These are phyloP conservation scores for Amniataba percoides DNA, from an alignment of 2,797 vertebrate species.

Conservation along the genomic window DNA sequence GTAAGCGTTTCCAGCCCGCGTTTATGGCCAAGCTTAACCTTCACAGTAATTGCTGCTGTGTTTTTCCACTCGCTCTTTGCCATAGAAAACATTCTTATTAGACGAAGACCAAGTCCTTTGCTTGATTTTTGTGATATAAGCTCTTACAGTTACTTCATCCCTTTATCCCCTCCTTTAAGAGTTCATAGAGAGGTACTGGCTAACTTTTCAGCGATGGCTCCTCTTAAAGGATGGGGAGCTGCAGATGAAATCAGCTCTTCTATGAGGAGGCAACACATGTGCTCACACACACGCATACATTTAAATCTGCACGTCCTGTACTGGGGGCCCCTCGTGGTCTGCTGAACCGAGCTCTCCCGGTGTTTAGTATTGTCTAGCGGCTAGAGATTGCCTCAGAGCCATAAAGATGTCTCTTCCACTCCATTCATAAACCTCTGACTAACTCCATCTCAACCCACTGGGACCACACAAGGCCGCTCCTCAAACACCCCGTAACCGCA, in stretches of 20 bases:
- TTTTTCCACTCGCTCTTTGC: conserved; percentile 65
- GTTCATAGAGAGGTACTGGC: conserved; percentile 14
- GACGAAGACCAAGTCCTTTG: conserved; percentile 10
- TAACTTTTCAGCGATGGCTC: conserved; percentile 13
- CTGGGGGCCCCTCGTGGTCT: conserved; percentile 27
- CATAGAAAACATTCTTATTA: conserved; percentile 52
- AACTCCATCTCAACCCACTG: conserved; percentile 28
- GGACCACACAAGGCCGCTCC: conserved; percentile 64
- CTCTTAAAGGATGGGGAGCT: neutral
- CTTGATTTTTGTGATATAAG: conserved; percentile 30
- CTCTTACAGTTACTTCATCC: conserved; percentile 9
- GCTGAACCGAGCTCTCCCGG: conserved; percentile 31
- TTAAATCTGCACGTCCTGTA: conserved; percentile 20
- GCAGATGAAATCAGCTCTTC: conserved; percentile 14
- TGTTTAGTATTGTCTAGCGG: conserved; percentile 57
- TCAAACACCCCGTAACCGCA: conserved; percentile 19
- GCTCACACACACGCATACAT: conserved; percentile 4
- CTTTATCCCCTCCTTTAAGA: neutral
- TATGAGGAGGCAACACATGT: conserved; percentile 2
- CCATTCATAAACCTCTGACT: conserved; percentile 60
- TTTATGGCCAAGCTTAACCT: conserved; percentile 72
- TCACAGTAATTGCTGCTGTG: conserved; percentile 65
- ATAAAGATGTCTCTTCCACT: conserved; percentile 69
- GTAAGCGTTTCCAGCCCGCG: conserved; percentile 73
- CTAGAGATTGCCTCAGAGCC: conserved; percentile 37